Base-by-base conservation (phyloP, 2,113 vertebrate genomes). In the Parotia lawesii region DNA sequence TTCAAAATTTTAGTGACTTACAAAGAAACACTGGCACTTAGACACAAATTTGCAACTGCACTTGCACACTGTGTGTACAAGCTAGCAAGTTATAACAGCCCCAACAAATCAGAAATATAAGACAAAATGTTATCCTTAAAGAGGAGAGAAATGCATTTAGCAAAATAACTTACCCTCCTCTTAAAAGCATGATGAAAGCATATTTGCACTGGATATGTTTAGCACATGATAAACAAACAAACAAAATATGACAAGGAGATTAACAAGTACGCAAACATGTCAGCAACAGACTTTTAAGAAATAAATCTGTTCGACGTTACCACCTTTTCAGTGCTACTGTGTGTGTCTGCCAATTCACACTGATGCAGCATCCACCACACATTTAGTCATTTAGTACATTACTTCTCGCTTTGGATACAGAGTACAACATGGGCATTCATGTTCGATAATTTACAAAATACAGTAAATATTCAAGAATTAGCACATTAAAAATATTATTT, bases 281-380 rank as follows among this genome's bases (percentile, higher is more conserved):
- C 81, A 95, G 66, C 45, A 37, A 75, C 27, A 92, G 83, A 93
- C n/a, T 88, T 93, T 85, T 86, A 44, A 66, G 95, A 92, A 97
- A 95, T 72, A 96, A 93, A 96, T 97, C 91, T 93, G 91, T 92
- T 97, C 5, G 4, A 82, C 16, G 51, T 94, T 93, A 91, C 82
- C 92, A 92, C 51, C 86, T 96, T 94, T 94, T 77, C 57, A 93
- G 45, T 31, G 93, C 79, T 93, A 96, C 71, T 92, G 53, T 94
- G 37, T 66, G 76, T 82, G 82, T 93, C 93, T 85, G 94, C 81
- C 94, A 94, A 33, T 42, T 67, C 51, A 96, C 66, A 88, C 56
- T 94, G 76, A 94, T 72, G 78, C 38, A 92, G 92, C 54, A 93
- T 40, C 73, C 64, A 90, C 60, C 73, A 95, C 81, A 74, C 65